Evolutionary conservation across 2,797 vertebrate species (phyloP), one percentile per base, ranked within the genome.

Genomic region (Meda fulgida): DNA sequence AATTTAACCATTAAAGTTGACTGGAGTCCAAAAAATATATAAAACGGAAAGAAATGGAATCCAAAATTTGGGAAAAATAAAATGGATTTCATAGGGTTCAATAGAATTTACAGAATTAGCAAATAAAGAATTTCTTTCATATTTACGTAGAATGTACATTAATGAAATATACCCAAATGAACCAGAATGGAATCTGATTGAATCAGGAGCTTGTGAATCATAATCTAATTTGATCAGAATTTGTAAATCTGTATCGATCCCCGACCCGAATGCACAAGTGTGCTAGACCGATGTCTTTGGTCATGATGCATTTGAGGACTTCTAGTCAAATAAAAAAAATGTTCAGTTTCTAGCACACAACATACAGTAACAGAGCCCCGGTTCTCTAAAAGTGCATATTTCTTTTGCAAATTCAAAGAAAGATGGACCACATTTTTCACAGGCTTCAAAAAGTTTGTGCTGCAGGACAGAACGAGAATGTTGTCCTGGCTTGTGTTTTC

Each of bases 401-500:
- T n/a, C 4, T 65, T 7, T 31, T 18, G 60, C 26, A 18, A 31
- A 63, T 26, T 63, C n/a, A 63, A 63, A 63, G 5, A 14, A 29
- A 14, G n/a, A 29, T 14, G n/a, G 58, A 81, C 69, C 53, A 63
- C 38, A 38, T 70, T 71, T 84, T 84, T 70, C 76, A 36, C 65
- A 78, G 21, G 36, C 73, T 84, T 84, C 48, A 70, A 58, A 83
- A 73, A 51, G 29, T 71, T 36, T 46, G 23, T 38, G 60, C 19
- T 9, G 3, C 40, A 55, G 70, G 23, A n/a, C 19, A 72, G 21
- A 67, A n/a, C 66, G 69, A 23, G 16, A 55, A 66, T 80, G 73
- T 76, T 86, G 43, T 65, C 46, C 66, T 55, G 60, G 3, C 48
- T 29, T 83, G 67, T 93, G 88, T 92, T 79, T 91, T 92, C 81